These are phyloP conservation scores for Myotis myotis DNA, from an alignment of 2,797 vertebrate species.

Conservation along the genomic window DNA sequence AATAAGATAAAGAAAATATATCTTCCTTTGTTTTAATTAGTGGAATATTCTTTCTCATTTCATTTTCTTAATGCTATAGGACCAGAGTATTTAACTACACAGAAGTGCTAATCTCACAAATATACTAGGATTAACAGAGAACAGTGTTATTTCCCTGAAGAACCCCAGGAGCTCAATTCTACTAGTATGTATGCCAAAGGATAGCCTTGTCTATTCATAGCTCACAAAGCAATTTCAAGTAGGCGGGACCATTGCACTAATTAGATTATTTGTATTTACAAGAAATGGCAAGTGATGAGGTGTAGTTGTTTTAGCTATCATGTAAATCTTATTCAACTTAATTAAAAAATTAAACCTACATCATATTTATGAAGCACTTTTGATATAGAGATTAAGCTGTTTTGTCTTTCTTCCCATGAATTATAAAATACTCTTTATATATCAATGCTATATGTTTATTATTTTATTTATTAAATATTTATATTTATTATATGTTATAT, in stretches of 20 bases:
- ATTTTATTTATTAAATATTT: not conserved
- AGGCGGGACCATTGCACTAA: not conserved
- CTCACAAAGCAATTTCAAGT: not conserved
- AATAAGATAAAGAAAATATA: not conserved
- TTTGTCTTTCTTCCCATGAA: not conserved
- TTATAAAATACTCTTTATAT: not conserved
- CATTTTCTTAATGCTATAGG: not conserved
- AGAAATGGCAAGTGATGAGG: not conserved
- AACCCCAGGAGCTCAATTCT: not conserved
- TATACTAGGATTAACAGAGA: not conserved
- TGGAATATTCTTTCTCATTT: not conserved
- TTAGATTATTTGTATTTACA: slow-evolving; percentile 36
- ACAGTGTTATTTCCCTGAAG: not conserved
- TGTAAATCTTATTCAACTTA: not conserved
- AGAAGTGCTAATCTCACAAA: slow-evolving; percentile 11
- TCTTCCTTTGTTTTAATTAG: not conserved
- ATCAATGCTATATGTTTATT: not conserved
- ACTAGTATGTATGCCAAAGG: not conserved
- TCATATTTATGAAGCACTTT: slow-evolving; percentile 17
- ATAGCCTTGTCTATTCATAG: not conserved
- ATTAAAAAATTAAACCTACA: slow-evolving; percentile 2
- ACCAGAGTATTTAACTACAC: not conserved
- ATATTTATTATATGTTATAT: not conserved
- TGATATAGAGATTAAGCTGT: slow-evolving; percentile 12
- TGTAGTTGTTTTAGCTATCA: not conserved